Base-by-base conservation (phyloP, 2,797 vertebrate species). In the Sparus aurata region DNA sequence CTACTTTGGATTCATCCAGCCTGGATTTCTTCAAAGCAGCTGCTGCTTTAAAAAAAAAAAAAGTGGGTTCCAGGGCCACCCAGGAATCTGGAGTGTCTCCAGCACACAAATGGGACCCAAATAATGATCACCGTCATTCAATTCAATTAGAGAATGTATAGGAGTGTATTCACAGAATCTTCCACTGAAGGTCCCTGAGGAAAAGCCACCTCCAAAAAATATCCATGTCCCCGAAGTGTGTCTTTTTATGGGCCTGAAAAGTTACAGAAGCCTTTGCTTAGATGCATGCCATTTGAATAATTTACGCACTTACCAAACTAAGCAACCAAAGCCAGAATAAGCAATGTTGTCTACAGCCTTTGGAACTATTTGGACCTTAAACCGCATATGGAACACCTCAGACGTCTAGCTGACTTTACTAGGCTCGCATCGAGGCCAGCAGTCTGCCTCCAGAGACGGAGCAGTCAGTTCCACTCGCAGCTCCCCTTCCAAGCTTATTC, bases 331-430 rank as follows among this genome's bases (percentile, higher is more conserved):
- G 87, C 88, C 85, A 91, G 85, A 86, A 85, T 79, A 91, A 89
- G 85, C 88, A 86, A 80, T 87, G 80, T 85, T 85, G 87, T 91
- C 90, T 83, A 73, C 77, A 82, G 88, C 71, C 76, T 76, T 78
- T 87, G 81, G 85, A 92, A 84, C 69, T 50, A 67, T 85, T 84
- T 77, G 80, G 80, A 82, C 78, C 76, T 70, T 73, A 82, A 82
- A 86, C 78, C 69, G 60, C 92, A 93, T 91, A 87, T 91, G 91
- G 90, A 93, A 92, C 75, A 86, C 89, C 89, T 92, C 92, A 93
- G 91, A 91, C 79, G 78, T 92, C 88, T 87, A 87, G 91, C 86
- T 89, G 79, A 80, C 83, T 92, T 93, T 90, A 93, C 89, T 89
- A 85, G 85, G 72, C 60, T 84, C 75, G 17, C 69, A 65, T 23